Evolutionary conservation across 2,797 vertebrate species (phyloP).

Genomic region (Mus caroli): DNA sequence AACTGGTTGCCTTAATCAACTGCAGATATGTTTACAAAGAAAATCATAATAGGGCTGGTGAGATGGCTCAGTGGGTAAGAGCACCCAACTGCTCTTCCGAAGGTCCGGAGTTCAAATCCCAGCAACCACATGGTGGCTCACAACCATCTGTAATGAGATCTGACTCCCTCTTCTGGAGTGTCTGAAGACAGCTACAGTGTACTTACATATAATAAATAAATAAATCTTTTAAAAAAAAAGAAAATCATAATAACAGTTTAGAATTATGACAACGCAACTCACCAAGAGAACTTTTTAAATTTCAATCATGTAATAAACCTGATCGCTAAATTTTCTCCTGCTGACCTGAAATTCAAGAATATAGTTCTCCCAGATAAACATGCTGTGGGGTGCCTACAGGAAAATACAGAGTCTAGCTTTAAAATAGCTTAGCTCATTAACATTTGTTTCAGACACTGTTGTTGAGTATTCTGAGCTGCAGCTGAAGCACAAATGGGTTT

Average conservation of each 20-base stretch:
- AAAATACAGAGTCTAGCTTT: background rate
- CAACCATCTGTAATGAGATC: no score
- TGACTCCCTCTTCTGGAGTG: no score
- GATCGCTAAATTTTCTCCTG: background rate
- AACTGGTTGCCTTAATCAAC: constrained; percentile 27
- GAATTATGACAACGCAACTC: constrained; percentile 21
- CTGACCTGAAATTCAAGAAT: background rate
- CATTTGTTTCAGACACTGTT: background rate
- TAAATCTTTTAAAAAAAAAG: no score
- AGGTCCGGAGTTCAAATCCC: no score
- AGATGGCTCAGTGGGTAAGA: no score
- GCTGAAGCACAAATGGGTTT: background rate
- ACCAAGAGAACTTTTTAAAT: constrained; percentile 23
- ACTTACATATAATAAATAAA: no score
- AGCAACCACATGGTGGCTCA: no score
- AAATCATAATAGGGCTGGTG: constrained; percentile 49
- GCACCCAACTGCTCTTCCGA: no score
- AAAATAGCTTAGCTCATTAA: background rate
- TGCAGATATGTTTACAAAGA: constrained; percentile 10
- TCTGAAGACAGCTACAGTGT: no score
- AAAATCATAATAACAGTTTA: constrained; percentile 33
- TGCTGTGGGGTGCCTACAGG: background rate
- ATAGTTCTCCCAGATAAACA: background rate
- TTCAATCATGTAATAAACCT: constrained; percentile 4
- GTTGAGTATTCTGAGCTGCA: background rate